Percentiles rank a stretch among this genome's conserved stretches.
phyloP scores from a whole-genome alignment of 1,140 invertebrate species.

The Trichoplusia ni region DNA sequence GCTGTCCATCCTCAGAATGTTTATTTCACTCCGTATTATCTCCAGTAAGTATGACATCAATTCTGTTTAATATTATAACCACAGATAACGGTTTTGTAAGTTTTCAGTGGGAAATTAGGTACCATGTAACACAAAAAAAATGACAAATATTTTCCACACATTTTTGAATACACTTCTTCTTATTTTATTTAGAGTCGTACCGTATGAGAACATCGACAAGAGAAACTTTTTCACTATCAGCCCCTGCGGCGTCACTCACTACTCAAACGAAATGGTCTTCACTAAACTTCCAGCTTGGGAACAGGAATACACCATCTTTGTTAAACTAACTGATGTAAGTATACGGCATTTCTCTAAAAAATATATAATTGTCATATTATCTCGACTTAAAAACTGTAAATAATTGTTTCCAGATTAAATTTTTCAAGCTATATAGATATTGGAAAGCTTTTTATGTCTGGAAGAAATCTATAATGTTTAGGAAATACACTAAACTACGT shows the following conservation, averaged over 20 bases:
- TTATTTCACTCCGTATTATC: slow-evolving; percentile 86
- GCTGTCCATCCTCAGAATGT: slow-evolving; percentile 85
- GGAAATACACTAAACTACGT: slow-evolving; percentile 84
- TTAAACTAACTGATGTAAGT: slow-evolving; percentile 84
- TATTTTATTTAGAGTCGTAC: slow-evolving; percentile 81
- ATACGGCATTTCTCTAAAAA: not conserved
- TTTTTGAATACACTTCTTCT: not conserved
- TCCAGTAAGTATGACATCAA: slow-evolving; percentile 80
- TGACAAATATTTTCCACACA: too few species aligned
- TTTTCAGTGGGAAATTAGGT: too few species aligned
- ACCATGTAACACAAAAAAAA: too few species aligned
- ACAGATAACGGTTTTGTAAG: too few species aligned
- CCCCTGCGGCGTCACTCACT: slow-evolving; percentile 86
- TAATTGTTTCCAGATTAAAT: slow-evolving; percentile 83
- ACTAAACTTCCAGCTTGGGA: slow-evolving; percentile 87
- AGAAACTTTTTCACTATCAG: slow-evolving; percentile 87
- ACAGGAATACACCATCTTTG: slow-evolving; percentile 86
- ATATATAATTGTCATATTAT: not conserved
- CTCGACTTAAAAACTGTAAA: not conserved
- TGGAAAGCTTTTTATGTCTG: slow-evolving; percentile 93
- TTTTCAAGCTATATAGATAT: slow-evolving; percentile 87
- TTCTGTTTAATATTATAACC: too few species aligned
- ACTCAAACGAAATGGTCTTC: slow-evolving; percentile 85
- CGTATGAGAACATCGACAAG: slow-evolving; percentile 84
- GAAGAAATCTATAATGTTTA: slow-evolving; percentile 87